Evolutionary conservation across 1,140 invertebrate species (phyloP), one percentile per base, ranked within the genome.

Genomic region (Holcopasites calliopsidis): DNA sequence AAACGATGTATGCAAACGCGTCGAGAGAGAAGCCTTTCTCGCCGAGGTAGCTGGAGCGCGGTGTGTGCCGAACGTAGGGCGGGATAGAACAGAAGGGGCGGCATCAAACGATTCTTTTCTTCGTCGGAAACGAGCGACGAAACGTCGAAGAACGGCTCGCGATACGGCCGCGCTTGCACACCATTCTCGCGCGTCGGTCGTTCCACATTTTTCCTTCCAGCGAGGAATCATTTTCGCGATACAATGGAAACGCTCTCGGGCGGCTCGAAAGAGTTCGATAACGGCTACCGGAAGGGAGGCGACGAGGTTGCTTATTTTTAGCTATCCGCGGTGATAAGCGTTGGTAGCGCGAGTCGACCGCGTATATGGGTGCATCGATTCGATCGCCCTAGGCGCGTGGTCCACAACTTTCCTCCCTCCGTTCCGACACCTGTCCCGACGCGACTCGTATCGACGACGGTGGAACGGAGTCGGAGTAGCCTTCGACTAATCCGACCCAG

Each of bases 1-100:
- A 3, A 66, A 66, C 54, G 50, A 74, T 74, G 73, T 68, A 69
- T 60, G 65, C 73, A 50, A 68, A 75, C 50, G 54, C 21, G 33
- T 8, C 13, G 26, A 23, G 65, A 21, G 10, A 26, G 47, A 49
- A 16, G 40, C 13, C 11, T 28, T 38, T 21, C 10, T 50, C 21
- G n/a, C 3, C 16, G 16, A 65, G 31, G 50, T 33, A 13, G 23
- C 23, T 50, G 18, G 28, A 16, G 38, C 33, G 47, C 54, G 47
- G 13, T 13, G 55, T 35, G 16, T 11, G 33, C 44, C 7, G 13
- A 8, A 23, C 21, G 7, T 18, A 10, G 10, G 26, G 11, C 16
- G 13, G 4, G 52, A 2, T 0, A 5, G 38, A 40, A 6, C 21
- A 28, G 18, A 11, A 26, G 21, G n/a, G 10, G 1, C 5, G 21